Evolutionary conservation across 2,797 vertebrate genomes (phyloP).

Genomic region (Crotalus adamanteus): DNA sequence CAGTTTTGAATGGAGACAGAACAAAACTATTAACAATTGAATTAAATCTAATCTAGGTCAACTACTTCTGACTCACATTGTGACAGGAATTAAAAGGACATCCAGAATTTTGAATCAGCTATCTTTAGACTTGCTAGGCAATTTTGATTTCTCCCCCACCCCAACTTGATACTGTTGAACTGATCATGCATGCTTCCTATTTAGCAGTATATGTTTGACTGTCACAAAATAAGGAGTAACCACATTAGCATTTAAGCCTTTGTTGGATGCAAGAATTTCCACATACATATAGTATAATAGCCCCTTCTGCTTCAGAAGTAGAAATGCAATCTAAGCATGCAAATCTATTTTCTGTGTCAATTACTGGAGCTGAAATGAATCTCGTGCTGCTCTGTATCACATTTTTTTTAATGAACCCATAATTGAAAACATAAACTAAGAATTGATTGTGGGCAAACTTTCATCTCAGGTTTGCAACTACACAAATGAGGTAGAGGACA

Average conservation of each 20-base stretch:
- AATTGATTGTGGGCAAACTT: slow-evolving; percentile 22
- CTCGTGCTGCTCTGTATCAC: neutral
- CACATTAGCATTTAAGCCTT: neutral
- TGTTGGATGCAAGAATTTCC: neutral
- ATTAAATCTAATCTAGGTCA: neutral
- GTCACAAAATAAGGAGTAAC: neutral
- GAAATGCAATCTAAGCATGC: neutral
- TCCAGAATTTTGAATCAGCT: neutral
- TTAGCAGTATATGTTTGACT: no score
- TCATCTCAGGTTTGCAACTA: slow-evolving; percentile 26
- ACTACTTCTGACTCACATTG: neutral
- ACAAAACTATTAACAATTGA: neutral
- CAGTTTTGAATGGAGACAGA: neutral
- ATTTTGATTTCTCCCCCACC: neutral
- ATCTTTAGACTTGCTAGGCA: neutral
- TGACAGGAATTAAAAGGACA: neutral
- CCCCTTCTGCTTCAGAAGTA: neutral
- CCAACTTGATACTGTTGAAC: neutral
- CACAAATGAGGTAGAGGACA: slow-evolving; percentile 20
- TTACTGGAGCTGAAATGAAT: neutral
- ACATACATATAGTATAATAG: neutral
- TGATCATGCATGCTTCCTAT: neutral
- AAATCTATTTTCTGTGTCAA: neutral
- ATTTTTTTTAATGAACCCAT: slow-evolving; percentile 17
- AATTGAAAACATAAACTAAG: slow-evolving; percentile 26